Evolutionary conservation across 1,140 invertebrate genomes (phyloP), one percentile per base, ranked within the genome.

Genomic region (Drosophila yakuba): DNA sequence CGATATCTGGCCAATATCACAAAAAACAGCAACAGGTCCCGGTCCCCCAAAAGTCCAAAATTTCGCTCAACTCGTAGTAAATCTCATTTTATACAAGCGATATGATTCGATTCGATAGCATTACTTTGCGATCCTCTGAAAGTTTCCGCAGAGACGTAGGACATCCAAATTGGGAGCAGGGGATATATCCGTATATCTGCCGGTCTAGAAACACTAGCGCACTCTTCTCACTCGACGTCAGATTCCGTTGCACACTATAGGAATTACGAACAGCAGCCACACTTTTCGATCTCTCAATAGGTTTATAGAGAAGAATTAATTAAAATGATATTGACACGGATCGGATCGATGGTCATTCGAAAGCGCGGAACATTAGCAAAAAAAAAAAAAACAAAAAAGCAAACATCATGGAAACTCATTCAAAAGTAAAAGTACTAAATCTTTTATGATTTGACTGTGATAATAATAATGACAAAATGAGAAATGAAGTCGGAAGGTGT

Each of bases 371-470:
- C 74, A 85, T 85, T 75, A 77, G 73, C 62, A 85, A 72, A 57
- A 75, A 62, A 39, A 0, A 14, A 11, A 14, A 38, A 12, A 38
- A 28, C 28, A 32, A 38, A 32, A 6, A 32, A 32, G 39, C 43
- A 72, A 80, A 76, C 78, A 88, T 88, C 83, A 91, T 90, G 74
- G 78, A 88, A 91, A 91, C 88, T 88, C 88, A 91, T 91, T 91
- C 83, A 88, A 91, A 91, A 89, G 77, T 85, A 90, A 90, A 90
- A 88, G 82, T 91, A 90, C 83, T 83, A 90, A 91, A 91, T 91
- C 89, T 91, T 91, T 91, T 91, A 91, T 91, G 89, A 91, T 91
- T 91, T 91, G 89, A 91, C 89, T 91, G 89, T 91, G 89, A 91
- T 91, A 91, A 91, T 84, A 88, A 89, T 79, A 91, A 84, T 91